phyloP scores from a whole-genome alignment of 37 sponge, comb jelly and placozoan species.

The Axinella damicornis region DNA sequence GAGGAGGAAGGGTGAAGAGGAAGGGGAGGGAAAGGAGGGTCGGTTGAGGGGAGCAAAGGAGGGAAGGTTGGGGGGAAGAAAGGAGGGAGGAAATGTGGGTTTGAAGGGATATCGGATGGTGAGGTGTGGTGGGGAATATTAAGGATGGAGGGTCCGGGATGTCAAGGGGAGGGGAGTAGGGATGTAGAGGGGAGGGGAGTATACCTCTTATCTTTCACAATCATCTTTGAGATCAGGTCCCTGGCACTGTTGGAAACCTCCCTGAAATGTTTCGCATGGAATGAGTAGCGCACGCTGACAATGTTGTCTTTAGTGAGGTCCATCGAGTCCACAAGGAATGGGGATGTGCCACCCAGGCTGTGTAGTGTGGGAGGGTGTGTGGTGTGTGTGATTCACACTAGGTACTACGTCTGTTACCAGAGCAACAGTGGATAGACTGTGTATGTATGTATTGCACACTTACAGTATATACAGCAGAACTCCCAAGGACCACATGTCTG shows the following conservation, averaged over 20 bases:
- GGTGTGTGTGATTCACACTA: neutral
- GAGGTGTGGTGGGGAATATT: neutral
- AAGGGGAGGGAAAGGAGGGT: no score
- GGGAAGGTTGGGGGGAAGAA: no score
- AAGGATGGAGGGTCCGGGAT: neutral
- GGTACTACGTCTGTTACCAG: neutral
- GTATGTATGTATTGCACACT: no score
- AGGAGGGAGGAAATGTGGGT: no score
- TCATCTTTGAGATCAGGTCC: slow-evolving; percentile 52
- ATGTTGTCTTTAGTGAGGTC: slow-evolving; percentile 71
- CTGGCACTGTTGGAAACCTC: slow-evolving; percentile 39
- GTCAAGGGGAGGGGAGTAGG: no score
- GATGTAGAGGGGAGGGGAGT: neutral
- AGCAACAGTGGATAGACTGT: neutral
- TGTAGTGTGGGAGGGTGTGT: no score
- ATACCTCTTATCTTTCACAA: slow-evolving; percentile 60
- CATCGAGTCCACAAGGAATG: slow-evolving; percentile 66
- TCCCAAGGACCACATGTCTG: slow-evolving; percentile 83
- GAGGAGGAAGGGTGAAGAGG: no score
- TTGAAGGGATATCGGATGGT: neutral
- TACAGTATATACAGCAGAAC: slow-evolving; percentile 61
- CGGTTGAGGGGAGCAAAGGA: no score
- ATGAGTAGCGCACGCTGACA: slow-evolving; percentile 17
- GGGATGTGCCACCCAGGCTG: slow-evolving; percentile 72
- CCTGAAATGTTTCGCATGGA: slow-evolving; percentile 53